phyloP scores from a whole-genome alignment of 2,113 vertebrate genomes.

The Eclectus roratus region DNA sequence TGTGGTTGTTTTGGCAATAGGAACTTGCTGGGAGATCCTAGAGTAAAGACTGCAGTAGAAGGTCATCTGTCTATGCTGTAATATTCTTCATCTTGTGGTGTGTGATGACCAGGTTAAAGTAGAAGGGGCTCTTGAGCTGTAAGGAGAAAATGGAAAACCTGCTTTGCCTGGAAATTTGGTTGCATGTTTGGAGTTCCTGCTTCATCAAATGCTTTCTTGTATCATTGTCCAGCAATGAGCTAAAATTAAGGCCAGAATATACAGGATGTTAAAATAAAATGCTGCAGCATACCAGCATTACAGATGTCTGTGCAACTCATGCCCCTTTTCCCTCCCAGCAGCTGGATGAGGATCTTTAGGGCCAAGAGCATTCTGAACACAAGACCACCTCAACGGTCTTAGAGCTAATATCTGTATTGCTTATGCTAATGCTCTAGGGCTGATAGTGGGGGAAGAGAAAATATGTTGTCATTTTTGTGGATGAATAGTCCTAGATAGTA shows the following conservation, averaged over 20 bases:
- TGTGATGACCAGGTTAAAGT: neutral
- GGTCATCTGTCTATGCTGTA: neutral
- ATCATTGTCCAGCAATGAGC: neutral
- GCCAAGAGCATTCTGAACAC: neutral
- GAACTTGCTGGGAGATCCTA: neutral
- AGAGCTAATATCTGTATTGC: neutral
- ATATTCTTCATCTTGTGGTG: neutral
- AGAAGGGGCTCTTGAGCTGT: neutral
- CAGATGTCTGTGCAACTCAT: neutral
- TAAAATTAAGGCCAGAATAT: conserved; percentile 27
- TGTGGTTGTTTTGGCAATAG: neutral
- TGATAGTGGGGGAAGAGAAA: neutral
- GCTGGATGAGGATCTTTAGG: neutral
- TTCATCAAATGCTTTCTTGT: conserved; percentile 17
- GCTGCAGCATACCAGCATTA: neutral
- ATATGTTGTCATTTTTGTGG: neutral
- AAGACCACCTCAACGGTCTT: neutral
- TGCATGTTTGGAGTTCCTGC: neutral
- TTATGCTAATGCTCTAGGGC: neutral
- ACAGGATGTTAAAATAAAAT: conserved; percentile 22
- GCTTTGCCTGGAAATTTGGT: neutral
- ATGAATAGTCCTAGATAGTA: neutral
- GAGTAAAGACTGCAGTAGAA: neutral
- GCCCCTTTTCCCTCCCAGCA: neutral
- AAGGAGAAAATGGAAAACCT: neutral